Evolutionary conservation across 30 jellyfish, hydroid and myxozoan genomes (phyloP), one percentile per base, ranked within the genome.

Genomic region (Hydra vulgaris): DNA sequence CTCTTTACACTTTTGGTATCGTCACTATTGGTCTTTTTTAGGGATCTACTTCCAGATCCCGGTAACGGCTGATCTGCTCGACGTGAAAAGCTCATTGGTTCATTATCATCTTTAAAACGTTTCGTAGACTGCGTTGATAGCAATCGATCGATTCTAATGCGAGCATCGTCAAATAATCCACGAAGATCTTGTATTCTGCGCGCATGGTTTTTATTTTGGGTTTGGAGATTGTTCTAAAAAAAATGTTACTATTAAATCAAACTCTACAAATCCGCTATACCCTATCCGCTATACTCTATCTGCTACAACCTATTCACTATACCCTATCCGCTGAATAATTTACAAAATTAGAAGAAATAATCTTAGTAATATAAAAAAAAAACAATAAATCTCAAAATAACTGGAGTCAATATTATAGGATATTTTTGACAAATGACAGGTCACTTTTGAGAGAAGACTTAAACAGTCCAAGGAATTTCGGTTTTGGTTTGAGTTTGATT

Each of bases 61-160:
- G 12, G 5, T 12, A 40, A 40, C 61, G 61, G 12, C 12, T 40
- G 61, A 12, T 40, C 61, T 40, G 61, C 8, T 40, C 61, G 61
- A 12, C 61, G 61, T 3, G 61, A 3, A 12, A 3, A 40, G 12
- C 61, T 40, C 12, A 12, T 3, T 40, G 61, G 61, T 40, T 40
- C 61, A 40, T 40, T 12, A 12, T 40, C 61, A 40, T 40, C 61
- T 40, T 12, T 40, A 12, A 40, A 12, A 12, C 61, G 61, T 40
- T 40, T 40, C 5, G 12, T 40, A 40, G 61, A 40, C 61, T 40
- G 61, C 61, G 61, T 40, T 40, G 61, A 40, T 25, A 75, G 26
- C 56, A 75, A 70, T 75, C 56, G 53, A 75, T 75, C 83, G 83
- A 75, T 75, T 5, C 83, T 67, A n/a, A 75, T 71, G 18, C 83